phyloP scores from a whole-genome alignment of 2,888 invertebrate species.

The Globia sparganii region DNA sequence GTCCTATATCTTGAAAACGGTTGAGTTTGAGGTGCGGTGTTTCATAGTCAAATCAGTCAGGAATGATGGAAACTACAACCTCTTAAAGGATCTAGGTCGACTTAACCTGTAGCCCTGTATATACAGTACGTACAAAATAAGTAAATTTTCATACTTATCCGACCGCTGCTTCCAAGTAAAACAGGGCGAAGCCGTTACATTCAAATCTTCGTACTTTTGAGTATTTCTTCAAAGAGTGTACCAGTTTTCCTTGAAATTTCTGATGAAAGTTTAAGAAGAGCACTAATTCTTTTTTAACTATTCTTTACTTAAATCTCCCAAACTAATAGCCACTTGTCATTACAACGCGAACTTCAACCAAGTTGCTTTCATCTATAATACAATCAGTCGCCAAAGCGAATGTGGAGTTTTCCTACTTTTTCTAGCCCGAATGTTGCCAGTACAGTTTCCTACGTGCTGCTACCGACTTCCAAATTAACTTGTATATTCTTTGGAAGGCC shows the following conservation, averaged over 20 bases:
- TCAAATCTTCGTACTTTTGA: not conserved
- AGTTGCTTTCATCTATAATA: slow-evolving; percentile 35
- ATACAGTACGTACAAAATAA: too few relatives aligned
- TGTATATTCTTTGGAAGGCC: slow-evolving; percentile 57
- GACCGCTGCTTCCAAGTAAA: too few relatives aligned
- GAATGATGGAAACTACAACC: too few relatives aligned
- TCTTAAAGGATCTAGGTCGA: too few relatives aligned
- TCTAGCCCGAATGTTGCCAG: slow-evolving; percentile 33
- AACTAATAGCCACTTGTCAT: slow-evolving; percentile 14
- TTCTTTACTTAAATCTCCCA: not conserved
- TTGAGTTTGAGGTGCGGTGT: too few relatives aligned
- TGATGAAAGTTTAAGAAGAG: too few relatives aligned
- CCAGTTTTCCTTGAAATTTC: not conserved
- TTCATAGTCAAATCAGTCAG: too few relatives aligned
- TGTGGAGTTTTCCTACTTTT: slow-evolving; percentile 24
- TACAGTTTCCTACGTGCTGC: slow-evolving; percentile 58
- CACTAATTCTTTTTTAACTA: slow-evolving; percentile 2
- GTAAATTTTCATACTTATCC: too few relatives aligned
- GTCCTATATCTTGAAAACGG: too few relatives aligned
- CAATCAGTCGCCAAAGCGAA: slow-evolving; percentile 32
- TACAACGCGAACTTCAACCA: not conserved
- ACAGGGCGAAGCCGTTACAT: too few relatives aligned
- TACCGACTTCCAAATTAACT: slow-evolving; percentile 61
- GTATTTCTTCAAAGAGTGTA: not conserved
- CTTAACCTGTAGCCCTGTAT: too few relatives aligned